Base-by-base conservation (phyloP, 2,888 invertebrate genomes). In the Spodoptera littoralis region DNA sequence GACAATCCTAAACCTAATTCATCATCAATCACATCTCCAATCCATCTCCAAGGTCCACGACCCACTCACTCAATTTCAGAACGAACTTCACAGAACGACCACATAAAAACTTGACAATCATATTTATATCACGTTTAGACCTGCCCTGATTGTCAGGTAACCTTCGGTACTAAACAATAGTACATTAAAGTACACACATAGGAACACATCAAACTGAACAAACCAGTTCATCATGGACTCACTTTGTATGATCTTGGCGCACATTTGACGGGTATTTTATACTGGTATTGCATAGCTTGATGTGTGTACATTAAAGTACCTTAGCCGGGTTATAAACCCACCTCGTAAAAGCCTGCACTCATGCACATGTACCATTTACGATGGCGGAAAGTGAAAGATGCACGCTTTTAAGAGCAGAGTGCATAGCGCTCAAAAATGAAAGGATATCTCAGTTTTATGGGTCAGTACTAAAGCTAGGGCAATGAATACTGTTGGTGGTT, bases 321-420 rank as follows among this genome's bases (percentile, higher is more conserved):
- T 50, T 12, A 24, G 24, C 41, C 12, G 11, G 50, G 41, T 41
- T 50, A 61, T 78, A 77, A 78, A 80, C 47, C n/a, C 36, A 42
- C 18, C 44, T 70, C 80, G 60, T 79, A 70, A 79, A 77, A 62
- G 30, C 30, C 6, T 30, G 52, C 43, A 59, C 58, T 53, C 64
- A 53, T 72, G 66, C 48, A 59, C 42, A 48, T 62, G 68, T 70
- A 73, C 77, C 76, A 73, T 80, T 79, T 77, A 79, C 60, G 76
- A 57, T 27, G 42, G 59, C 67, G 65, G 76, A 83, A 82, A 84
- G 83, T 82, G 83, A 85, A 82, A 82, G 82, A 85, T 76, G 71
- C 81, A 77, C 52, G 66, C 76, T 80, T 82, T 79, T 73, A 84
- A 65, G 47, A 46, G 45, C 53, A 47, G 60, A 69, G 69, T 65